Conservation (phyloP, 2,113 vertebrate species). For the Leptodactylus fuscus region DNA sequence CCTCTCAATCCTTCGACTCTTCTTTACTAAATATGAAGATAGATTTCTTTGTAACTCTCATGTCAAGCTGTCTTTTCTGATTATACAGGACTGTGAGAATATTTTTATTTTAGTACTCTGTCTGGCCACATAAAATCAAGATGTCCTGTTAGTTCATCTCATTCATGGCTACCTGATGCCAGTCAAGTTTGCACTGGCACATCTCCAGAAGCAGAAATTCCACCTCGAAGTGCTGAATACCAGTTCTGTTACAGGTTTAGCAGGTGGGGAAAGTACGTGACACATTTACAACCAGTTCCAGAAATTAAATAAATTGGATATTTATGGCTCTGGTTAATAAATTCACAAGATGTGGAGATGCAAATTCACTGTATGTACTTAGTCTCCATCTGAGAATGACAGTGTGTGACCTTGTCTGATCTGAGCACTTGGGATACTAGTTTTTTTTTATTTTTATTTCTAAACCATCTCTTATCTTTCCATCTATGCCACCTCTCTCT, state of each 20-base stretch:
- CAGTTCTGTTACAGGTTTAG: conserved; percentile 6
- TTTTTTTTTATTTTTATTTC: background rate
- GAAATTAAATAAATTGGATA: conserved; percentile 44
- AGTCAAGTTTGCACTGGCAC: conserved; percentile 21
- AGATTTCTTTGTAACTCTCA: too few relatives aligned
- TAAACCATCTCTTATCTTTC: too few relatives aligned
- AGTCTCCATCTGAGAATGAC: background rate
- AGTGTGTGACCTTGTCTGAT: background rate
- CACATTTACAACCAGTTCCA: conserved; percentile 29
- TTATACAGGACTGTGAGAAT: background rate
- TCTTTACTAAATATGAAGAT: too few relatives aligned
- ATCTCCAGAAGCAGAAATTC: conserved; percentile 25
- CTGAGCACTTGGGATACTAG: background rate
- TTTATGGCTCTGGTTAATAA: conserved; percentile 15
- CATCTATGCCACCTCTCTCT: too few relatives aligned
- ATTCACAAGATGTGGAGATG: background rate
- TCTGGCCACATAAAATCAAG: background rate
- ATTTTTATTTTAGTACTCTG: background rate
- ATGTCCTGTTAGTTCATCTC: conserved; percentile 2
- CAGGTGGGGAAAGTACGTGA: conserved; percentile 32
- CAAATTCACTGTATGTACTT: background rate
- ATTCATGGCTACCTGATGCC: conserved; percentile 35
- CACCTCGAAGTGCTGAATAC: conserved; percentile 15
- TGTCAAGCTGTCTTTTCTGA: too few relatives aligned
- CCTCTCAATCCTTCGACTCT: background rate